Evolutionary conservation across 2,113 vertebrate genomes (phyloP).

Genomic region (Rhombomys opimus): DNA sequence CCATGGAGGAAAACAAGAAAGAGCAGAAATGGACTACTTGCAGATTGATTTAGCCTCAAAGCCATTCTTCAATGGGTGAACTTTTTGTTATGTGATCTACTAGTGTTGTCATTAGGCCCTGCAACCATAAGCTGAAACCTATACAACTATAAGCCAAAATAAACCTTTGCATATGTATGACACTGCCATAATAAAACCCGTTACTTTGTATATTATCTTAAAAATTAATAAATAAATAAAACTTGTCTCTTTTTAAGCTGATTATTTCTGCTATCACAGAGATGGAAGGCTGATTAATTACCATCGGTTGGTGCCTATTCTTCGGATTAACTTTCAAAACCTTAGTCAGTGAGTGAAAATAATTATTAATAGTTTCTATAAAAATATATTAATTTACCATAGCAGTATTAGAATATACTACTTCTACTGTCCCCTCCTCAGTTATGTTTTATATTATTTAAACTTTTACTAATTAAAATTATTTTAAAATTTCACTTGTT

Average conservation of each 20-base stretch:
- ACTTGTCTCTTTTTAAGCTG: background rate
- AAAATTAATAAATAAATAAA: background rate
- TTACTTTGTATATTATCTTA: background rate
- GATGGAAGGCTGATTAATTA: background rate
- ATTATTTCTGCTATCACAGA: background rate
- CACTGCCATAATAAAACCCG: background rate
- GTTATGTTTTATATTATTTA: conserved; percentile 33
- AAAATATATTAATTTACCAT: conserved; percentile 41
- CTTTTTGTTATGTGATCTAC: background rate
- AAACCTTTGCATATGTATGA: background rate
- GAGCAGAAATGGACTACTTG: conserved; percentile 41
- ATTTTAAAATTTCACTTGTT: conserved; percentile 43
- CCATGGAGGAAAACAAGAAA: background rate
- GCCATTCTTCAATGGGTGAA: conserved; percentile 18
- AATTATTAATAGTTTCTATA: conserved; percentile 37
- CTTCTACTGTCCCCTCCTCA: background rate
- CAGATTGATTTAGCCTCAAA: conserved; percentile 54
- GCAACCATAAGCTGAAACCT: background rate
- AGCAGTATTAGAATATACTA: background rate
- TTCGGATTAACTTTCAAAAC: conserved; percentile 53
- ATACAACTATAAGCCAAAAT: background rate
- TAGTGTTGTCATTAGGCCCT: background rate
- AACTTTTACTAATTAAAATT: conserved; percentile 19
- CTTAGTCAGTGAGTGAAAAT: conserved; percentile 16
- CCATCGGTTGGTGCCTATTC: background rate